Evolutionary conservation across 2,888 invertebrate species (phyloP), one percentile per base, ranked within the genome.

Genomic region (Euclidia mi): DNA sequence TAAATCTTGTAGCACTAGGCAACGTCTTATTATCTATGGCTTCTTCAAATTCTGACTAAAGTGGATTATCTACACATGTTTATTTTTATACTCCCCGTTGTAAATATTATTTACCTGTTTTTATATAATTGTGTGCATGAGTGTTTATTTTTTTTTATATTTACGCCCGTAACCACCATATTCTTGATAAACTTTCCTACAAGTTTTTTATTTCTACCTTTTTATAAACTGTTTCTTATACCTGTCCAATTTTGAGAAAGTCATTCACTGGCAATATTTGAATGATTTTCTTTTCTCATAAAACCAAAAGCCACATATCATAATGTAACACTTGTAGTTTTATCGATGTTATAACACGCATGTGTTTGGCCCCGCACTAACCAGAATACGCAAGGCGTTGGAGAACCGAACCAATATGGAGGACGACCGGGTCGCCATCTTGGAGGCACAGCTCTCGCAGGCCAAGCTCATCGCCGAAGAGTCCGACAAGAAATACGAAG

Each of bases 401-500:
- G 99, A 99, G 96, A 99, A 99, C 95, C 97, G 99, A 95, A 98
- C 98, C 94, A 99, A 98, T 95, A 98, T 99, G 98, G 99, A 99
- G 95, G 99, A 99, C 90, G 99, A 99, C 95, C 97, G 99, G 92
- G 99, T 99, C 94, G 97, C 98, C 92, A 97, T 98, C 89, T 96
- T 99, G 96, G 99, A 99, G 95, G 97, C 98, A 83, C 99, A 99
- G 95, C 97, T 99, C 91, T 96, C 99, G 81, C 99, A 99, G 95
- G 99, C 99, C 91, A 99, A 99, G 96, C 97, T 98, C 95, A 99
- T 99, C 95, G 99, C 99, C 78, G 99, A 99, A 95, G 99, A 99
- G 95, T 99, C 99, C 80, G 99, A 99, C 96, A 98, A 99, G 95
- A 99, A 99, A 98, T 99, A 99, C 95, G 99, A 99, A 97, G 99